Percentiles rank a stretch among this genome's conserved stretches.
Conservation (phyloP, 1,140 invertebrate species). For the Metaphire vulgaris region DNA sequence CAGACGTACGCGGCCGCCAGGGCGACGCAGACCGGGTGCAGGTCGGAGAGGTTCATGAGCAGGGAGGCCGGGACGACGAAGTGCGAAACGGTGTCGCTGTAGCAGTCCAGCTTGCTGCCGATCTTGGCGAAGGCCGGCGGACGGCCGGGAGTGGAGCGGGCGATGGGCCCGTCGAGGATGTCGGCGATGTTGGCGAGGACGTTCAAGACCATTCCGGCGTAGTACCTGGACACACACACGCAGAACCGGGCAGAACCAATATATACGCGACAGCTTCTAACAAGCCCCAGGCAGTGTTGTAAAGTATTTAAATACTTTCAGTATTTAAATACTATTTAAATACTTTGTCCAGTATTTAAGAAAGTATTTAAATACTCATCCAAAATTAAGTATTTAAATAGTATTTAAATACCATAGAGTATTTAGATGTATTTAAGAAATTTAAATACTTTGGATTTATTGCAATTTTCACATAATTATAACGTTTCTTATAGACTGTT, state of each 20-base stretch:
- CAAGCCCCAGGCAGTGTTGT: no score
- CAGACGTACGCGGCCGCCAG: slow-evolving; percentile 7
- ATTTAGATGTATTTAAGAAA: no score
- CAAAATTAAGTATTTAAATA: no score
- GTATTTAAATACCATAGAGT: no score
- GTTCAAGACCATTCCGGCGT: background rate
- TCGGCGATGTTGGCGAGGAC: slow-evolving; percentile 9
- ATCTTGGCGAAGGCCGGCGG: background rate
- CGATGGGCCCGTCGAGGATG: slow-evolving; percentile 20
- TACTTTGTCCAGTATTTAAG: no score
- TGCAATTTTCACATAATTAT: no score
- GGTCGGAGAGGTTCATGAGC: slow-evolving; percentile 7
- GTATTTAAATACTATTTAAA: no score
- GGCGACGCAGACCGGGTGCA: background rate
- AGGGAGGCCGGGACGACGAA: slow-evolving; percentile 19
- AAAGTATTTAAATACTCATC: no score
- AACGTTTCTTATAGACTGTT: no score
- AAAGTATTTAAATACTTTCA: no score
- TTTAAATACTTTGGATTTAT: no score
- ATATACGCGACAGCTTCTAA: no score
- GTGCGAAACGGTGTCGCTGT: slow-evolving; percentile 17
- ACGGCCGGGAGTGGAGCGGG: background rate
- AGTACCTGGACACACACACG: slow-evolving; percentile 5
- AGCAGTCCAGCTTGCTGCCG: slow-evolving; percentile 13
- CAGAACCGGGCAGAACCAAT: background rate